These are phyloP conservation scores for Luperina testacea DNA, from an alignment of 2,888 invertebrate genomes.

Conservation along the genomic window DNA sequence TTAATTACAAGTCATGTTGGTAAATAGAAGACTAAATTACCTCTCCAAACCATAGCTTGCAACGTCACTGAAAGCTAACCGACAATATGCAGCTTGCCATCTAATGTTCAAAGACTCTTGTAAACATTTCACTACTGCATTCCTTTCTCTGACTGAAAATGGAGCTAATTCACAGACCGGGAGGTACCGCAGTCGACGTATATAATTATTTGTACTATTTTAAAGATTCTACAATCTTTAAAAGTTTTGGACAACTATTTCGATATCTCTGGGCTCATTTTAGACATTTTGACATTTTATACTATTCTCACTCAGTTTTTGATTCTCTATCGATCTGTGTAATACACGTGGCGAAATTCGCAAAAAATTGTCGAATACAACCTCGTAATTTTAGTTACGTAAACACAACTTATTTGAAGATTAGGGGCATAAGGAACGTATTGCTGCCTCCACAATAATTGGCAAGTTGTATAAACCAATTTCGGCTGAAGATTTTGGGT, in stretches of 20 bases:
- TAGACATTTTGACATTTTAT: no score
- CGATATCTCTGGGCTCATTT: no score
- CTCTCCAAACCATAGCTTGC: background rate
- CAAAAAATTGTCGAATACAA: no score
- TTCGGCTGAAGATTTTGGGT: no score
- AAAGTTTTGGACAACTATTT: background rate
- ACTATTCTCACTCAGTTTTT: no score
- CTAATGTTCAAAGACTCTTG: background rate
- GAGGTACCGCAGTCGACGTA: background rate
- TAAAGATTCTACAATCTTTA: background rate
- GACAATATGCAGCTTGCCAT: background rate
- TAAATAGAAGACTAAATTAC: background rate
- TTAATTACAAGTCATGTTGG: background rate
- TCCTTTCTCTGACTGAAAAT: background rate
- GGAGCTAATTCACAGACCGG: background rate
- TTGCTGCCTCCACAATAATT: no score
- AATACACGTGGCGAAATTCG: no score
- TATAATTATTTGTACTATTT: background rate
- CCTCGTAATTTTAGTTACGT: no score
- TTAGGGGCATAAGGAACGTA: no score
- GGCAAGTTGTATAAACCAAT: no score
- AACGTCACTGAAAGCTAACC: background rate
- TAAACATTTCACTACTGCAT: conserved; percentile 8
- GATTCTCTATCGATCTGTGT: no score
- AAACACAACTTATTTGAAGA: no score